Evolutionary conservation across 35 echinoderm and acorn worm species (phyloP).

Genomic region (Ophioderma brevispina): DNA sequence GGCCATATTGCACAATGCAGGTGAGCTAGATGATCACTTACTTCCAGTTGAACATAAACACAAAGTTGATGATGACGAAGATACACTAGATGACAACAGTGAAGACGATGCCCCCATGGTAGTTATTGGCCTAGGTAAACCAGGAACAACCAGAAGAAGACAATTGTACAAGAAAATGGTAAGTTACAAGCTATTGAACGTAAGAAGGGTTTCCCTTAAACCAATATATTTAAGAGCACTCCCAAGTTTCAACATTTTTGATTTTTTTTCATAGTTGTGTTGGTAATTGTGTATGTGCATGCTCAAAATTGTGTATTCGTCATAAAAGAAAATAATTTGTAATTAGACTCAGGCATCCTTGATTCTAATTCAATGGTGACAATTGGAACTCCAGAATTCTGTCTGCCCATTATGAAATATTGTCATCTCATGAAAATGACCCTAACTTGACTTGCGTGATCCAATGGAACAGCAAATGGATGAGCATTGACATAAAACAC

Average conservation of each 20-base stretch:
- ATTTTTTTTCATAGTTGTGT: too few relatives aligned
- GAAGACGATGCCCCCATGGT: constrained; percentile 42
- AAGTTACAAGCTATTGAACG: not conserved
- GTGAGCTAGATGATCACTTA: constrained; percentile 82
- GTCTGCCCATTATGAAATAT: too few relatives aligned
- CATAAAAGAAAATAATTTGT: too few relatives aligned
- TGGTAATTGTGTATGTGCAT: too few relatives aligned
- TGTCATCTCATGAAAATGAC: too few relatives aligned
- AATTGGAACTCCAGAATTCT: too few relatives aligned
- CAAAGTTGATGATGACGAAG: constrained; percentile 18
- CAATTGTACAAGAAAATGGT: constrained; percentile 96
- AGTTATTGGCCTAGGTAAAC: constrained; percentile 59
- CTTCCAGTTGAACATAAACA: constrained; percentile 75
- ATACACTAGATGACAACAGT: constrained; percentile 42
- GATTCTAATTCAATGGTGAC: too few relatives aligned
- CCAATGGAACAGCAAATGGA: too few relatives aligned
- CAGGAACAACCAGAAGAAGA: constrained; percentile 90
- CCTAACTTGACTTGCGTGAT: too few relatives aligned
- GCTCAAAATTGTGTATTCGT: too few relatives aligned
- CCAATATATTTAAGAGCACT: not conserved
- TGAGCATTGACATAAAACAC: too few relatives aligned
- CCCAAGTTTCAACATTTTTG: too few relatives aligned
- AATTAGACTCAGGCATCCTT: not conserved
- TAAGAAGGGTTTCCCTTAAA: not conserved
- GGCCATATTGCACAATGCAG: constrained; percentile 48